A percentile compares a stretch with the other conserved stretches of the same genome.
These are phyloP conservation scores for Lissocephala sabroskyi DNA, from an alignment of 2,888 invertebrate genomes.

Conservation along the genomic window DNA sequence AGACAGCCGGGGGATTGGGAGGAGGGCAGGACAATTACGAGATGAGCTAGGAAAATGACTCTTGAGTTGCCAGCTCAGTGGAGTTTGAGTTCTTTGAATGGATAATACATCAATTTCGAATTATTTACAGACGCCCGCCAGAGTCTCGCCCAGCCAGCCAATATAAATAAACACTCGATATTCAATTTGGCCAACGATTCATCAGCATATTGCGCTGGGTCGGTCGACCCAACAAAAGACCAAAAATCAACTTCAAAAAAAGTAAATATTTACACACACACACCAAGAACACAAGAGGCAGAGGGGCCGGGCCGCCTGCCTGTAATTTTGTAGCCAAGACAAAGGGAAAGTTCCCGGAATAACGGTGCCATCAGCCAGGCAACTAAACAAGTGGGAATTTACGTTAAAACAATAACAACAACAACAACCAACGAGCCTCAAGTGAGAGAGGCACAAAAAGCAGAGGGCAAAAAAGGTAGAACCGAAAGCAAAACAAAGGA, in stretches of 20 bases:
- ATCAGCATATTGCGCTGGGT: slow-evolving; percentile 31
- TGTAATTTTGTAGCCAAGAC: slow-evolving; percentile 20
- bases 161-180: slow-evolving; percentile 57
- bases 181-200: slow-evolving; percentile 56
- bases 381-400: slow-evolving; percentile 59
- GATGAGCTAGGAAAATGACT: not conserved
- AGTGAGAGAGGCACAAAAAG: slow-evolving; percentile 20
- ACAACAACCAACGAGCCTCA: slow-evolving; percentile 19
- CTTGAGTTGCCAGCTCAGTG: too few species aligned
- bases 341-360: slow-evolving; percentile 25
- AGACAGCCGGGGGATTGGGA: slow-evolving; percentile 18
- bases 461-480: slow-evolving; percentile 6
- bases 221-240: slow-evolving; percentile 39
- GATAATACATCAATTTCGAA: slow-evolving; percentile 48
- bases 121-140: slow-evolving; percentile 25
- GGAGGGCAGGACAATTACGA: not conserved
- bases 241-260: slow-evolving; percentile 61
- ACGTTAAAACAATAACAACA: slow-evolving; percentile 42
- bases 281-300: slow-evolving; percentile 12
- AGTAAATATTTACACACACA: slow-evolving; percentile 55
- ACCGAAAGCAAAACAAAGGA: slow-evolving; percentile 9
- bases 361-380: slow-evolving; percentile 19
- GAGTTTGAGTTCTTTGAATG: too few species aligned
- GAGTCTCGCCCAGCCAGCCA: slow-evolving; percentile 26
- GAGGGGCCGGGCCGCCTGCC: too few species aligned